These are phyloP conservation scores for Chauna torquata DNA, from an alignment of 2,113 vertebrate genomes.

Conservation along the genomic window DNA sequence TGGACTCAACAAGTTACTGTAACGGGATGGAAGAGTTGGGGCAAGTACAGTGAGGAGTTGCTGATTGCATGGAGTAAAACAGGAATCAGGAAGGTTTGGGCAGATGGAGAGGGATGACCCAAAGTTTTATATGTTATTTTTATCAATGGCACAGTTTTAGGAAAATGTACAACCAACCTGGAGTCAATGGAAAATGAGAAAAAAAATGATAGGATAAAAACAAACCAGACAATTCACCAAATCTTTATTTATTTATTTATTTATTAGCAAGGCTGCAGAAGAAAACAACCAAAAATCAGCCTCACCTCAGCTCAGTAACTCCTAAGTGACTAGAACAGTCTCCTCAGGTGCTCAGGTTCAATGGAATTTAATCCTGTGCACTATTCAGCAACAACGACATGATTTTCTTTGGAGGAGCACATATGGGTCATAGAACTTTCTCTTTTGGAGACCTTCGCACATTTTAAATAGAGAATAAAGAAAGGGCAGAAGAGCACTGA, in stretches of 20 bases:
- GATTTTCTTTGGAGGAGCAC: background rate
- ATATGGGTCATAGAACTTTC: background rate
- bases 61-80: background rate
- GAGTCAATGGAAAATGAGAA: background rate
- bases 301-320: background rate
- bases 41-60: rapidly evolving
- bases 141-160: background rate
- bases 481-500: background rate
- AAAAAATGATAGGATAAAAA: background rate
- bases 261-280: background rate
- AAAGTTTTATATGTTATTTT: background rate
- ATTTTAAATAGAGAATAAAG: background rate
- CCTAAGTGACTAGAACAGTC: background rate
- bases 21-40: background rate
- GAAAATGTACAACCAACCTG: background rate
- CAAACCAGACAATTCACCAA: background rate
- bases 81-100: background rate
- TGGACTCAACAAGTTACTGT: background rate
- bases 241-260: background rate
- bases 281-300: background rate
- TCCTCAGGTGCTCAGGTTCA: background rate
- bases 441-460: background rate
- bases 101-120: background rate
- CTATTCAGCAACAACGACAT: background rate
- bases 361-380: background rate